Evolutionary conservation across 2,113 vertebrate genomes (phyloP).

Genomic region (Podocnemis expansa): DNA sequence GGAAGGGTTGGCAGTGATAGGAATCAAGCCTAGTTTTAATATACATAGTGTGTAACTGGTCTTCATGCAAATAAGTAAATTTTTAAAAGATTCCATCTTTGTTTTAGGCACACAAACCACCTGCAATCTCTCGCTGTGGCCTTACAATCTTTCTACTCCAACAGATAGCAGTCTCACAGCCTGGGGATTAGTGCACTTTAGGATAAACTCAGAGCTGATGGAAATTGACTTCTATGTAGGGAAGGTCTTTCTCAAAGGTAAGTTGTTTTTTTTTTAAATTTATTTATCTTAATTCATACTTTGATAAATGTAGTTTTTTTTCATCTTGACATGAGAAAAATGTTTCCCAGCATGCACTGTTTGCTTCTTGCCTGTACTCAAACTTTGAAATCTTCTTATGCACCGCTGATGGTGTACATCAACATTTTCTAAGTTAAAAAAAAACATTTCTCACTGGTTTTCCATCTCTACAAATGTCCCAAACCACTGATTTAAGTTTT

Average conservation of each 20-base stretch:
- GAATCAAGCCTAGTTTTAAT: not conserved
- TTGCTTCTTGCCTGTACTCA: not conserved
- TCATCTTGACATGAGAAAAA: slow-evolving; percentile 11
- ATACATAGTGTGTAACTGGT: not conserved
- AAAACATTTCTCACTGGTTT: not conserved
- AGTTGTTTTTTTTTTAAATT: slow-evolving; percentile 27
- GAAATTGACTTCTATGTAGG: slow-evolving; percentile 35
- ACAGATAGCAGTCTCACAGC: not conserved
- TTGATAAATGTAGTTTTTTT: not conserved
- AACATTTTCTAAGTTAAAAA: not conserved
- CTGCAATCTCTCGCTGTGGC: not conserved
- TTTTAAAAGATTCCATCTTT: not conserved
- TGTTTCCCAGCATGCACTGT: not conserved
- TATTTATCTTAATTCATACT: slow-evolving; percentile 15
- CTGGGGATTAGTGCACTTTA: not conserved
- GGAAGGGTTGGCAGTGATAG: not conserved
- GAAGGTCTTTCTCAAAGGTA: slow-evolving; percentile 8
- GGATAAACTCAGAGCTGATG: not conserved
- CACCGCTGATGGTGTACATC: not conserved
- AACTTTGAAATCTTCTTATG: not conserved
- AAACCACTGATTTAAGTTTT: not conserved
- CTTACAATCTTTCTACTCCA: not conserved
- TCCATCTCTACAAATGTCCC: not conserved
- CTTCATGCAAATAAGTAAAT: not conserved
- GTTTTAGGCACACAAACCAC: not conserved